phyloP scores from a whole-genome alignment of 2,797 vertebrate genomes.

The Esox lucius region DNA sequence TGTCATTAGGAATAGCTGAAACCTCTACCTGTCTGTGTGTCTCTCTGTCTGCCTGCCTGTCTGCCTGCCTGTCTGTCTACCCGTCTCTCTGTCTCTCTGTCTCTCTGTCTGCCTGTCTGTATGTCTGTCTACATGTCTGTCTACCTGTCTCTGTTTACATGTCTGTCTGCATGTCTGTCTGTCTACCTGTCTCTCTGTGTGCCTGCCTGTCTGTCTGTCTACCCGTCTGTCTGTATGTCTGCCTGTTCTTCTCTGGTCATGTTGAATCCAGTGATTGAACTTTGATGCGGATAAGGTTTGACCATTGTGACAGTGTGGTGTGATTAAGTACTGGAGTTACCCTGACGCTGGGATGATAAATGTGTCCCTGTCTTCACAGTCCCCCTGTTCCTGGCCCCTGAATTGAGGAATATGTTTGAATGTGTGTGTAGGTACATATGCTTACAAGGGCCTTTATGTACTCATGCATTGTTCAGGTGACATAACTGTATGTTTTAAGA shows the following conservation, averaged over 20 bases:
- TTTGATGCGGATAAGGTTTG: conserved; percentile 56
- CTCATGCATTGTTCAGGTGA: background rate
- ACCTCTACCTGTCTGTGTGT: background rate
- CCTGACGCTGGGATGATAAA: background rate
- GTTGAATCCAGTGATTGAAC: conserved; percentile 50
- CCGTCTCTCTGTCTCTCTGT: no score
- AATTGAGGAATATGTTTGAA: background rate
- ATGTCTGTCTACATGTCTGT: no score
- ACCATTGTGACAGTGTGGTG: conserved; percentile 40
- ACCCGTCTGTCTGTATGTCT: conserved; percentile 8
- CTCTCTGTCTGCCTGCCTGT: no score
- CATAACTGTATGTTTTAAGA: background rate
- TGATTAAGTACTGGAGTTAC: conserved; percentile 40
- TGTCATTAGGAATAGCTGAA: background rate
- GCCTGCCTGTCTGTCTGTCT: no score
- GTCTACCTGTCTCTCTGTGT: no score
- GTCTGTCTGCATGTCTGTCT: no score
- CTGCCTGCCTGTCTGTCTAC: no score
- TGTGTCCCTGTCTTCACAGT: background rate
- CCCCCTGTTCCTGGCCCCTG: background rate
- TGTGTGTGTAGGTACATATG: background rate
- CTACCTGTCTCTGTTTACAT: no score
- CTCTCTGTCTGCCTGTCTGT: no score
- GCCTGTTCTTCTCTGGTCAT: background rate
- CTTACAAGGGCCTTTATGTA: background rate